phyloP scores from a whole-genome alignment of 2,113 vertebrate species.

The Canis aureus region DNA sequence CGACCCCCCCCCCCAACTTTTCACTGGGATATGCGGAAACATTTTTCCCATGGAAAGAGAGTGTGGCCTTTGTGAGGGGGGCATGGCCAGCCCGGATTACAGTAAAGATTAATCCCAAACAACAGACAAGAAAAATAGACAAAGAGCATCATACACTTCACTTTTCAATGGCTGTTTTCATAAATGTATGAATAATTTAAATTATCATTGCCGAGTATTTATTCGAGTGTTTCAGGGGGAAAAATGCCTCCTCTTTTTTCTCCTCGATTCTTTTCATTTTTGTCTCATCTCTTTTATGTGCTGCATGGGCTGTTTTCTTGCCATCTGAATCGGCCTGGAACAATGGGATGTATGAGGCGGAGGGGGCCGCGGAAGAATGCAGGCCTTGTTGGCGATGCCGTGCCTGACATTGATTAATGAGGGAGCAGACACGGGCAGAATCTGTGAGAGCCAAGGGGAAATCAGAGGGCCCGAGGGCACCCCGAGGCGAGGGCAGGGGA shows the following conservation, averaged over 20 bases:
- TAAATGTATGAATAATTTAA: constrained; percentile 97
- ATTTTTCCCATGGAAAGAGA: constrained; percentile 94
- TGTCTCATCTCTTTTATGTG: constrained; percentile 96
- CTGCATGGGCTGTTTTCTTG: constrained; percentile 90
- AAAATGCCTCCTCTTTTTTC: constrained; percentile 90
- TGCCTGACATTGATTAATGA: constrained; percentile 96
- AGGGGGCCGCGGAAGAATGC: constrained; percentile 92
- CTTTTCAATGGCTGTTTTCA: constrained; percentile 94
- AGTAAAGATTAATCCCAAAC: constrained; percentile 96
- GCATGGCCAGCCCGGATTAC: constrained; percentile 90
- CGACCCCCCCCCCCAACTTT: constrained; percentile 84
- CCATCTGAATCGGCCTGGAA: constrained; percentile 94
- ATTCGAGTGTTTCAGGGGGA: constrained; percentile 90
- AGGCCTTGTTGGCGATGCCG: constrained; percentile 92
- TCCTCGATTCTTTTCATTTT: constrained; percentile 91
- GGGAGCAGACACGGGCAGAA: constrained; percentile 94
- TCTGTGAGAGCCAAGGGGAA: constrained; percentile 91
- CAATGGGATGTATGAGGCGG: constrained; percentile 94
- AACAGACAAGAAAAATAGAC: constrained; percentile 93
- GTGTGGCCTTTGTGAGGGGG: constrained; percentile 90
- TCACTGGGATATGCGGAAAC: constrained; percentile 87
- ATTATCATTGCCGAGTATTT: constrained; percentile 92
- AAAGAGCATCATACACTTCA: constrained; percentile 94
- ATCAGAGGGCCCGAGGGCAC: constrained; percentile 91
- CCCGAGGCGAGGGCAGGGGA: constrained; percentile 89